Conservation (phyloP, 1,140 invertebrate species). For the Lepidotrigona ventralis region DNA sequence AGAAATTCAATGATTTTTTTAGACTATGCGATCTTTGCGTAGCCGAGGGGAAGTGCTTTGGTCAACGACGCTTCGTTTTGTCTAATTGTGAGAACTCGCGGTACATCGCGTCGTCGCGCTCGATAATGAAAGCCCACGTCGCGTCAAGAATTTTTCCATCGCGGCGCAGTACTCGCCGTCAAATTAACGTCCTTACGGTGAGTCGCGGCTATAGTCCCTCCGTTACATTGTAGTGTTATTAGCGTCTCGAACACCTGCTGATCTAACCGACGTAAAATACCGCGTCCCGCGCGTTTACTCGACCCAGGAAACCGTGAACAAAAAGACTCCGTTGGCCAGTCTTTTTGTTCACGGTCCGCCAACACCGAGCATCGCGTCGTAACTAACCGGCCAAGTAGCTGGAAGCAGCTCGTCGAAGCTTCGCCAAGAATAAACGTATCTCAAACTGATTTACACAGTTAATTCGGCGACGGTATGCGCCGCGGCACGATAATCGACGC, state of each 20-base stretch:
- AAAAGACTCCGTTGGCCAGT: too few species aligned
- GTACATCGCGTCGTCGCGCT: too few species aligned
- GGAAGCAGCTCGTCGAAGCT: constrained; percentile 13
- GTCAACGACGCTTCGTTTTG: too few species aligned
- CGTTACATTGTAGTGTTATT: constrained; percentile 10
- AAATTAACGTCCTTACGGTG: constrained; percentile 17
- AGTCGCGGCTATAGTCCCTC: background rate
- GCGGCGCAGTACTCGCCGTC: background rate
- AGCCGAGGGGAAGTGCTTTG: too few species aligned
- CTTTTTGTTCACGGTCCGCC: background rate
- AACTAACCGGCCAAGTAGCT: constrained; percentile 33
- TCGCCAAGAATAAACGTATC: constrained; percentile 35
- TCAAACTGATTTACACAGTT: constrained; percentile 35
- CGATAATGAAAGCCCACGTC: background rate
- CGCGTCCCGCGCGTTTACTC: background rate
- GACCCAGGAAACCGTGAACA: accelerated
- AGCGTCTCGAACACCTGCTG: constrained; percentile 35
- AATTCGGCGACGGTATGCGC: constrained; percentile 12
- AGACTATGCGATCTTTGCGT: too few species aligned
- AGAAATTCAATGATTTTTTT: too few species aligned
- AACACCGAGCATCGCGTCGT: constrained; percentile 1
- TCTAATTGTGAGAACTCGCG: too few species aligned
- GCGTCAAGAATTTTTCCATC: background rate
- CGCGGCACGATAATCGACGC: constrained; percentile 11
- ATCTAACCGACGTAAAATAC: constrained; percentile 21